Evolutionary conservation across 2,888 invertebrate genomes (phyloP).

Genomic region (Himalopsyche anomala): DNA sequence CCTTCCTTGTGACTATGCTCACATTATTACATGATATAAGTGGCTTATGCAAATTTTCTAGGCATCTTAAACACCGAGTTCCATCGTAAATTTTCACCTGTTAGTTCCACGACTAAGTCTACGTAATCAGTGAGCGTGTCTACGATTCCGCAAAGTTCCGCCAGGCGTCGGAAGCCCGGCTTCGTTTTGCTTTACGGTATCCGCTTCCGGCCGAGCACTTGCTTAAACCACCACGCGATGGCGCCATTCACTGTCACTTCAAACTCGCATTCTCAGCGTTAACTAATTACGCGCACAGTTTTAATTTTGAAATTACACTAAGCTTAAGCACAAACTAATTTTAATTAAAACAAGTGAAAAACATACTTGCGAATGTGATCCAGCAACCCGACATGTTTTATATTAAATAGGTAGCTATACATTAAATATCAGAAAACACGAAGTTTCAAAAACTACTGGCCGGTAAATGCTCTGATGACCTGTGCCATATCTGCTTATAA

Average conservation of each 20-base stretch:
- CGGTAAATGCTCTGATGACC: too few species aligned
- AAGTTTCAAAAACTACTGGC: too few species aligned
- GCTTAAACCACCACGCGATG: conserved; percentile 38
- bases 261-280: conserved; percentile 20
- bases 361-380: too few species aligned
- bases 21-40: conserved; percentile 31
- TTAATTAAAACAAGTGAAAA: too few species aligned
- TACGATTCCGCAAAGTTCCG: conserved; percentile 40
- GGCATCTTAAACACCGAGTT: conserved; percentile 40
- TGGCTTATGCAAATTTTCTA: conserved; percentile 32
- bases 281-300: background rate
- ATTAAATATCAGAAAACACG: too few species aligned
- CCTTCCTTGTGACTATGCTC: conserved; percentile 15
- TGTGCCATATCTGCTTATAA: too few species aligned
- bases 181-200: conserved; percentile 42
- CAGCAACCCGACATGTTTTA: too few species aligned
- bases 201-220: conserved; percentile 42
- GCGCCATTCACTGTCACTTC: conserved; percentile 43
- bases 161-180: conserved; percentile 42
- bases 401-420: too few species aligned
- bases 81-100: conserved; percentile 43
- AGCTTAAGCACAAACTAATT: too few species aligned
- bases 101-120: conserved; percentile 41
- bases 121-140: conserved; percentile 43
- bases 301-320: background rate